Conservation (phyloP, 1,140 invertebrate genomes). For the Eriosoma lanigerum region DNA sequence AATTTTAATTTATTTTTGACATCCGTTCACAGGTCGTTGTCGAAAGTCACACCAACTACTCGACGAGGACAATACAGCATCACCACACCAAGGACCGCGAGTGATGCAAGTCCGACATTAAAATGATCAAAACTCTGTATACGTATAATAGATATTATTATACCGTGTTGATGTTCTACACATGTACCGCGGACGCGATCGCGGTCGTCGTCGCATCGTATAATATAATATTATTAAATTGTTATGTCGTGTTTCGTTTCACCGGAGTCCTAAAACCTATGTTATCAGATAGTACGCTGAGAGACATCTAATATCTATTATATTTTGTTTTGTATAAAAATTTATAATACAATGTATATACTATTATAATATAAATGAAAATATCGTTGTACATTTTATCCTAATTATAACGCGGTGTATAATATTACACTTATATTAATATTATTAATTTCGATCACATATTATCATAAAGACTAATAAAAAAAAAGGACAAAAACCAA, state of each 20-base stretch:
- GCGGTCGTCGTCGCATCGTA: background rate
- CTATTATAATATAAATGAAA: background rate
- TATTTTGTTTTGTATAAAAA: slow-evolving; percentile 43
- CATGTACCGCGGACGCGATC: too few relatives aligned
- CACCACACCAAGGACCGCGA: background rate
- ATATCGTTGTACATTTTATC: slow-evolving; percentile 29
- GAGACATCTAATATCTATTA: background rate
- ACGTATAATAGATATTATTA: too few relatives aligned
- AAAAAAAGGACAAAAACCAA: too few relatives aligned
- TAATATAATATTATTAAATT: background rate
- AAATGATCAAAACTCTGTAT: background rate
- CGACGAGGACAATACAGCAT: background rate
- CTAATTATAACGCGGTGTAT: background rate
- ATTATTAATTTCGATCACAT: background rate
- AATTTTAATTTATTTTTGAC: background rate
- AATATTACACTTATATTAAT: background rate
- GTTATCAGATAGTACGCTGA: background rate
- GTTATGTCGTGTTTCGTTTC: slow-evolving; percentile 11
- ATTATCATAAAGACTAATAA: too few relatives aligned
- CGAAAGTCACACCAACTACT: slow-evolving; percentile 22
- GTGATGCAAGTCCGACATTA: slow-evolving; percentile 21
- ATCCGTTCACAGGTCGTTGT: slow-evolving; percentile 3
- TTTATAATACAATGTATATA: slow-evolving; percentile 18
- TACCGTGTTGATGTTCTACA: too few relatives aligned
- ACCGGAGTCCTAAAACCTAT: slow-evolving; percentile 21